Evolutionary conservation across 1,140 invertebrate species (phyloP).

Genomic region (Wiebesia pumilae): DNA sequence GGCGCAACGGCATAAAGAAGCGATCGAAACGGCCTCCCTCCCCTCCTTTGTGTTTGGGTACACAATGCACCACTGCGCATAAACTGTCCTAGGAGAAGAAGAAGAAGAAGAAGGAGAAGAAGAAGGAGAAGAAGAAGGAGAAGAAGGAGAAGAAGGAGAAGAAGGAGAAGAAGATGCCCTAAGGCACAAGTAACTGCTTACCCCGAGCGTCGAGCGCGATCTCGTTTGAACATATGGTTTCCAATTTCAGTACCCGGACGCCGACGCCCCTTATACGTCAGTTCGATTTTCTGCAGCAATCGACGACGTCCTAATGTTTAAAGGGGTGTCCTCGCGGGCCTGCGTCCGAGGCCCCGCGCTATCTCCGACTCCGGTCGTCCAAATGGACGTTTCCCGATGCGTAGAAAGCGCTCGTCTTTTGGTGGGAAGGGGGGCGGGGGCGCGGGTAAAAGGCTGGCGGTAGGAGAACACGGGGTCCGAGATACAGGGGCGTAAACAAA

Average conservation of each 20-base stretch:
- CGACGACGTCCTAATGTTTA: constrained; percentile 48
- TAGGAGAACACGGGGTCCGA: neutral
- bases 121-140: neutral
- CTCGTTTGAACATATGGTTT: constrained; percentile 1
- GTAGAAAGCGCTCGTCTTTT: neutral
- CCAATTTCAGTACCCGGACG: neutral
- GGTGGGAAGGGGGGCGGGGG: neutral
- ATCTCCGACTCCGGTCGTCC: neutral
- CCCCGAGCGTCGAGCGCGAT: neutral
- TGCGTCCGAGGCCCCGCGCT: neutral
- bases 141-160: neutral
- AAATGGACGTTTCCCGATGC: constrained; percentile 37
- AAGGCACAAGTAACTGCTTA: neutral
- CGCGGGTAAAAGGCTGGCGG: neutral
- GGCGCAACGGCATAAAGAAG: neutral
- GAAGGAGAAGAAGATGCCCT: neutral
- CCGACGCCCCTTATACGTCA: neutral
- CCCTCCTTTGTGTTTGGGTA: neutral
- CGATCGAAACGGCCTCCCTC: neutral
- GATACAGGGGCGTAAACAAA: neutral
- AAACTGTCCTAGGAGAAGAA: neutral
- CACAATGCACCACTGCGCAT: neutral
- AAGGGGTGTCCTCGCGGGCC: neutral
- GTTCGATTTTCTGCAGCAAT: constrained; percentile 47
- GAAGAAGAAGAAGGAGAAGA: neutral